Evolutionary conservation across 2,888 invertebrate genomes (phyloP), one percentile per base, ranked within the genome.

Genomic region (Dicyrtoma fusca): DNA sequence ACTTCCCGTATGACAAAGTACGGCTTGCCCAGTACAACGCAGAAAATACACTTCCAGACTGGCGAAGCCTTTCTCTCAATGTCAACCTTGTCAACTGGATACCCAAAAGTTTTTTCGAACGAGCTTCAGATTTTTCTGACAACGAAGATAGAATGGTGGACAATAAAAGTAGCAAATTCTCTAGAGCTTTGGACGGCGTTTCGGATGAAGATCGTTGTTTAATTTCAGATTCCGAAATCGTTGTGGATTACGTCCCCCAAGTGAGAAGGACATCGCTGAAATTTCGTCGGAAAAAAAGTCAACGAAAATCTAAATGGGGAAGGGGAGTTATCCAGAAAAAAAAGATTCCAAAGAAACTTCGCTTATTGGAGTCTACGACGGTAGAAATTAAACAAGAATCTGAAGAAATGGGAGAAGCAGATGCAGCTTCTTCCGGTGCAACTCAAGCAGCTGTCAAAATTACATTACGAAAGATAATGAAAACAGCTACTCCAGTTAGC

Each of bases 71-170:
- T 1, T 45, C 19, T 1, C 34, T 80, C 10, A 23, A 34, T 21
- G 76, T 78, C 0, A 69, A 79, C 49, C 25, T 80, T 1, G 74
- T 75, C 1, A 68, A 75, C 19, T 72, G 75, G 74, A 69, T 76
- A 25, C 70, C 69, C 2, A 65, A 70, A 66, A 66, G 49, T 45
- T 61, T 69, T 4, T 71, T 71, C 44, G 55, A 45, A 23, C 42
- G 63, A 13, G 44, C 17, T 42, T 26, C 21, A 51, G 53, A 53
- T 10, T 14, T 19, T 13, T 14, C 21, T 6, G 47, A 19, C 19
- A 21, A 17, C 14, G 44, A 63, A 55, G 45, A 55, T 42, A 21
- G 23, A 42, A 13, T n/a, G n/a, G n/a, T n/a, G n/a, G n/a, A 34
- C 34, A 34, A 34, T 34, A 34, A 8, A 34, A 34, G 34, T n/a